These are phyloP conservation scores for Osmoderma eremita DNA, from an alignment of 2,888 invertebrate genomes.

Conservation along the genomic window DNA sequence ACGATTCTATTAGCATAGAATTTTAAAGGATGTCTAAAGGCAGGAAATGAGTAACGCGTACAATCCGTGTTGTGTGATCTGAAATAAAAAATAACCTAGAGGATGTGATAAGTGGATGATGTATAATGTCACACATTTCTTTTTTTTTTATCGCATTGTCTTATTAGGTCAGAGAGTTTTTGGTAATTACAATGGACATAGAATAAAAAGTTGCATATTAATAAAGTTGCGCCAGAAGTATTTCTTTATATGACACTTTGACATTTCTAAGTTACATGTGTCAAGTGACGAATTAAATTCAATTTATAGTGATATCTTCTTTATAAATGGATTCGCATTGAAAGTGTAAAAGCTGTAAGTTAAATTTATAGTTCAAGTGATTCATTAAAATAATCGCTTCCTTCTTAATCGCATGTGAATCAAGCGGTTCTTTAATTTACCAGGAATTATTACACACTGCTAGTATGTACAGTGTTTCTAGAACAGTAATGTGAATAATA, in stretches of 20 bases:
- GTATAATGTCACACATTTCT: conserved; percentile 9
- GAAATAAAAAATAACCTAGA: conserved; percentile 10
- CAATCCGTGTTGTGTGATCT: conserved; percentile 13
- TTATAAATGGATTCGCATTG: conserved; percentile 7
- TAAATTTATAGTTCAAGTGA: conserved; percentile 18
- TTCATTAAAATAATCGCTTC: conserved; percentile 7
- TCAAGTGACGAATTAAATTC: conserved; percentile 4
- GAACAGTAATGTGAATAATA: too few relatives aligned
- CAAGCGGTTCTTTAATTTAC: neutral
- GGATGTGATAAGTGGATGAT: conserved; percentile 8
- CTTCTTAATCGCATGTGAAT: neutral
- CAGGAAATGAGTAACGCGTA: conserved; percentile 40
- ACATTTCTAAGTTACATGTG: conserved; percentile 8
- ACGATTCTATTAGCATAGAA: conserved; percentile 36
- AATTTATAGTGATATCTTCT: neutral
- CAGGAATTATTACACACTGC: too few relatives aligned
- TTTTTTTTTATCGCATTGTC: conserved; percentile 5
- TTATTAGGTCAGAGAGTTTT: conserved; percentile 4
- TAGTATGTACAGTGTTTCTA: too few relatives aligned
- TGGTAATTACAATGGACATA: too few relatives aligned
- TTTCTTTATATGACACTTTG: conserved; percentile 6
- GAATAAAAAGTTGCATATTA: too few relatives aligned
- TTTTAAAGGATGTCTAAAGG: conserved; percentile 32
- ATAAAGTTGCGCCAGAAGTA: too few relatives aligned
- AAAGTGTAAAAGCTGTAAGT: conserved; percentile 23